Evolutionary conservation across 2,113 vertebrate species (phyloP).

Genomic region (Donacobius atricapilla): DNA sequence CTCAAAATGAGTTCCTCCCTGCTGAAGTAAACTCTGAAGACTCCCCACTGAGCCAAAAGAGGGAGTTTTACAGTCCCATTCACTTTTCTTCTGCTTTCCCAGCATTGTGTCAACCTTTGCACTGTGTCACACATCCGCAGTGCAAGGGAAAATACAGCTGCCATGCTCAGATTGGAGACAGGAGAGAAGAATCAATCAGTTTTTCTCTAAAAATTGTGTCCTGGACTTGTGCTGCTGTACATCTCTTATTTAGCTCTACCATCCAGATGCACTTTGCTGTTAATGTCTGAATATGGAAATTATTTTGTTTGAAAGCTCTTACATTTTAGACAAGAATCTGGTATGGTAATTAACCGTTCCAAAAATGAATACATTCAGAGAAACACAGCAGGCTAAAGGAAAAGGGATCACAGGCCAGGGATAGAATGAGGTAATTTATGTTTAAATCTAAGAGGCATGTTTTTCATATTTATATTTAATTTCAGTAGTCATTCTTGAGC

Average conservation of each 20-base stretch:
- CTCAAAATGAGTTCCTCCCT: conserved; percentile 32
- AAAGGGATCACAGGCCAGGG: not conserved
- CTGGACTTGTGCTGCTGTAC: not conserved
- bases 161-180: not conserved
- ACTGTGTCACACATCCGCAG: conserved; percentile 47
- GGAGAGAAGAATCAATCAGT: not conserved
- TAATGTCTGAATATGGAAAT: not conserved
- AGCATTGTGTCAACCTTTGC: conserved; percentile 49
- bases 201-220: not conserved
- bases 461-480: not conserved
- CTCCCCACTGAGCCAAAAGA: conserved; percentile 34
- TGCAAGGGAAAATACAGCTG: conserved; percentile 4
- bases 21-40: conserved; percentile 40
- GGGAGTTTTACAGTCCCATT: conserved; percentile 15
- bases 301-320: not conserved
- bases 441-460: not conserved
- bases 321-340: not conserved
- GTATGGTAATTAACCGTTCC: conserved; percentile 7
- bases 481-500: not conserved
- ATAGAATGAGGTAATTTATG: not conserved
- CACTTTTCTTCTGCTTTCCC: conserved; percentile 47
- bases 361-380: not conserved
- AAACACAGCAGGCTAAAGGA: not conserved
- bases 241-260: not conserved
- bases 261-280: not conserved